Base-by-base conservation (phyloP, 2,888 invertebrate species). In the Fragum sueziense region DNA sequence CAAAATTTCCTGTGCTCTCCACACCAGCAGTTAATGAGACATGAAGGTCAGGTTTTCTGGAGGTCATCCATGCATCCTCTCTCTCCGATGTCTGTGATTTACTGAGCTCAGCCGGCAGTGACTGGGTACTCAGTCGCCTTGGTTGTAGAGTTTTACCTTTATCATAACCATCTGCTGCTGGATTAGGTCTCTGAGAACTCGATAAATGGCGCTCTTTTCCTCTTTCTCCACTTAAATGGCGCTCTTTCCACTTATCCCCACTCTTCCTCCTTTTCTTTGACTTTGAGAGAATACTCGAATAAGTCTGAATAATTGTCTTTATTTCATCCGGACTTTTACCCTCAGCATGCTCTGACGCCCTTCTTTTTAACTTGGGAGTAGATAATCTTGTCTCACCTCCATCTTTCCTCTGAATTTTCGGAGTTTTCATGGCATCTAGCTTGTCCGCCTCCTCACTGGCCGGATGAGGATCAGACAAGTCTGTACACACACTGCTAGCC, bases 321-420 rank as follows among this genome's bases (percentile, higher is more conserved):
- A 79, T 69, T 71, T 82, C 79, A 7, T 79, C 52, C 14, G 82
- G 82, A 37, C 82, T 82, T 54, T 79, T 82, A 14, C 14, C 29
- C 20, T n/a, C 33, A 41, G n/a, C 14, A 34, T 25, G 37, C 11
- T 65, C 65, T 57, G 57, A 57, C 2, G 22, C 22, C 22, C 41
- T 65, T 62, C 62, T 33, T 2, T 65, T 37, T 27, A 52, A 52
- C 22, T n/a, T 20, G 2, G 65, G 37, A 17, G 65, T 41, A 4
- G 1, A 25, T 22, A 14, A 14, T 41, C 22, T 65, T 25, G 2
- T 17, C 37, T 14, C 17, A 20, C n/a, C 31, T 2, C 20, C 2
- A 6, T 34, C 34, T 41, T 41, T 65, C 29, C 25, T 61, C 20
- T 37, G 41, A 11, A 34, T 7, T 22, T 20, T n/a, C 6, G 70